Base-by-base conservation (phyloP, 2,888 invertebrate species). In the Lycaena phlaeas region DNA sequence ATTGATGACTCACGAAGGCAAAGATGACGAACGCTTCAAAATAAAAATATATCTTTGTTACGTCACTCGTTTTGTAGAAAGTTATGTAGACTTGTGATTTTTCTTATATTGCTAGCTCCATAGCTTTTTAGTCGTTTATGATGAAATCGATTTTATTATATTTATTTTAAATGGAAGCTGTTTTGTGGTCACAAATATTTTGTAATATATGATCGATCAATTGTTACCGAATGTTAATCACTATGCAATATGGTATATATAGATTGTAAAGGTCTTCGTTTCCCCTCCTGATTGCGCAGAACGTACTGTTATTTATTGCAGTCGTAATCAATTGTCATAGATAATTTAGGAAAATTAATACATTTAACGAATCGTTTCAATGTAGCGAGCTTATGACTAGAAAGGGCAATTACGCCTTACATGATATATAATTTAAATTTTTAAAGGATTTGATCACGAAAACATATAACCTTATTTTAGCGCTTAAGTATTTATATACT, bases 51-150 rank as follows among this genome's bases (percentile, higher is more conserved):
- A 18, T 22, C 18, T 34, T 22, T 34, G 12, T 34, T 14, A 34
- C 34, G 67, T 68, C 72, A 64, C 59, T 61, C 59, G 49, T 14
- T 31, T 31, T 31, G 25, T 54, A 58, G 59, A 52, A 59, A 57
- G 34, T 69, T 67, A 60, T 67, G 62, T 68, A 62, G 59, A 68
- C 61, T 68, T 78, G 79, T 82, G 81, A 79, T 81, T 78, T 71
- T 52, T 71, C 62, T 72, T 76, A 72, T 66, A 74, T 73, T 73
- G 71, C 74, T 77, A 78, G 72, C 67, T 64, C n/a, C 61, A 70
- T 73, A 74, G 69, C 72, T 73, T 64, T 56, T 63, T 81, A 82
- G 79, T 78, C 68, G 57, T 68, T 15, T 78, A 78, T 77, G 81
- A 78, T 78, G 81, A 78, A 70, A 66, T 71, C 59, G 63, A 71